Conservation (phyloP, 2,113 vertebrate genomes). For the Mastomys natalensis region DNA sequence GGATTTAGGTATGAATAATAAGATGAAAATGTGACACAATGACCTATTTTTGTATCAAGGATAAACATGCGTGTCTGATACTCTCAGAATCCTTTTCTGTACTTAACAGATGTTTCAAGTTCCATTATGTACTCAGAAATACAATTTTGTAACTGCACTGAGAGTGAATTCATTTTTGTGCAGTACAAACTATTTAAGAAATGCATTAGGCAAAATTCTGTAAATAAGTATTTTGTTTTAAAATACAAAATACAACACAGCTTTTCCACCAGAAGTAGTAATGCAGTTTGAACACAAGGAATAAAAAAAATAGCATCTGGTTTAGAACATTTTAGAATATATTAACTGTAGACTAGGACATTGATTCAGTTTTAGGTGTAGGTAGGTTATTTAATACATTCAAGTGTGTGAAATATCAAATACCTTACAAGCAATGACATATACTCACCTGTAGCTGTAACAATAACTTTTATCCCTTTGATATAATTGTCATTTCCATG, state of each 20-base stretch:
- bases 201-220: not conserved
- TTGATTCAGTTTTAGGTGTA: not conserved
- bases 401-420: not conserved
- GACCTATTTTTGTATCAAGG: conserved; percentile 16
- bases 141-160: conserved; percentile 22
- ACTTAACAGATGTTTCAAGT: conserved; percentile 27
- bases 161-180: conserved; percentile 12
- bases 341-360: not conserved
- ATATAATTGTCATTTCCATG: no score
- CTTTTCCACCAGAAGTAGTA: not conserved
- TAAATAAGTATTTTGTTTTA: conserved; percentile 7
- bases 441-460: not conserved
- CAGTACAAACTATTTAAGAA: conserved; percentile 48
- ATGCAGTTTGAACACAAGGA: not conserved
- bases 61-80: not conserved
- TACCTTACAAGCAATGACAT: not conserved
- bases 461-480: no score
- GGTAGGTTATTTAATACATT: not conserved
- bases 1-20: conserved; percentile 21
- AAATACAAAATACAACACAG: conserved; percentile 4
- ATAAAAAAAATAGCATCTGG: not conserved
- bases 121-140: conserved; percentile 45
- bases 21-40: conserved; percentile 17
- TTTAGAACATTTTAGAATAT: not conserved
- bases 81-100: conserved; percentile 30